These are phyloP conservation scores for Craniophora ligustri DNA, from an alignment of 2,888 invertebrate genomes.

Conservation along the genomic window DNA sequence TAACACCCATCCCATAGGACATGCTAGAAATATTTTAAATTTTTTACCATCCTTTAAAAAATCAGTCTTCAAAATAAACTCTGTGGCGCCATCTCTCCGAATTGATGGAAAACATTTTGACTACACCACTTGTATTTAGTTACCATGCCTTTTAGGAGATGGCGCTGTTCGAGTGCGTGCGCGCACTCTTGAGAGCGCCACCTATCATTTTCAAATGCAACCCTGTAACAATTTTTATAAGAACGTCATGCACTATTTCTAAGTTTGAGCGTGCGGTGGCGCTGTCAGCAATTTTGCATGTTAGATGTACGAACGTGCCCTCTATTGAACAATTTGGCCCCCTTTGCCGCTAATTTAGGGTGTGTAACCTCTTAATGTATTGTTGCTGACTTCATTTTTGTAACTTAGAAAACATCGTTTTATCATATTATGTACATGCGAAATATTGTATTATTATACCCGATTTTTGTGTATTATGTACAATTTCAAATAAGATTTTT, in stretches of 20 bases:
- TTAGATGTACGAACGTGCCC: slow-evolving; percentile 16
- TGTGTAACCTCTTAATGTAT: not conserved
- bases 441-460: no score
- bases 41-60: not conserved
- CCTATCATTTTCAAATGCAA: slow-evolving; percentile 20
- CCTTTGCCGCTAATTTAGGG: not conserved
- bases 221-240: not conserved
- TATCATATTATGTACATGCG: no score
- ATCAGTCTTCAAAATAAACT: no score
- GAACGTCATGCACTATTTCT: not conserved
- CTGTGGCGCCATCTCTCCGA: slow-evolving; percentile 29
- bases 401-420: no score
- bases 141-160: not conserved
- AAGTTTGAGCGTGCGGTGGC: slow-evolving; percentile 20
- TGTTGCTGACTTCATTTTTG: not conserved
- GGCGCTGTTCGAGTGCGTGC: slow-evolving; percentile 25
- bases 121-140: not conserved
- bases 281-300: not conserved
- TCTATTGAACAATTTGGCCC: slow-evolving; percentile 2
- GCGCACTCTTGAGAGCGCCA: slow-evolving; percentile 37
- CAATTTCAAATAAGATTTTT: no score
- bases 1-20: no score
- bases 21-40: no score
- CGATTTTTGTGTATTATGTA: no score
- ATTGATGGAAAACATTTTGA: slow-evolving; percentile 1